These are phyloP conservation scores for Agelastica alni DNA, from an alignment of 2,888 invertebrate species.

Conservation along the genomic window DNA sequence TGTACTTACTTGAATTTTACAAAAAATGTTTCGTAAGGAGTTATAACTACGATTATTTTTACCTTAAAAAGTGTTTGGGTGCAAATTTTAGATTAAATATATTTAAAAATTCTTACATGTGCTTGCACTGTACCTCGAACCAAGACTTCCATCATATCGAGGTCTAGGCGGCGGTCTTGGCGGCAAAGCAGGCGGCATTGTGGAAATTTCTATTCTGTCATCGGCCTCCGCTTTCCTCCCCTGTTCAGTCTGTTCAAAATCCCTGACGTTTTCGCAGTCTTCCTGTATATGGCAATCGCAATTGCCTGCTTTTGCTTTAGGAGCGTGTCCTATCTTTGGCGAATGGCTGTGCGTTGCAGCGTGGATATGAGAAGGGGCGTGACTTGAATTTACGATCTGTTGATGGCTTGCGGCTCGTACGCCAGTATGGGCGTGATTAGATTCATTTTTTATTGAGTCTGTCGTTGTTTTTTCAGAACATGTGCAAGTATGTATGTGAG, in stretches of 20 bases:
- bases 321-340: constrained; percentile 39
- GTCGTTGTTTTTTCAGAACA: constrained; percentile 46
- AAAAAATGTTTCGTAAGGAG: too few relatives aligned
- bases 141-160: constrained; percentile 50
- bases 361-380: constrained; percentile 42
- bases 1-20: too few relatives aligned
- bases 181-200: constrained; percentile 57
- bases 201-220: constrained; percentile 56
- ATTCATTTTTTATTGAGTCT: constrained; percentile 47
- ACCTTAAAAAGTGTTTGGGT: not conserved
- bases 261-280: constrained; percentile 41
- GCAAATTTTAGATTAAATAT: not conserved
- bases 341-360: constrained; percentile 44
- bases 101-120: constrained; percentile 43
- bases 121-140: constrained; percentile 46
- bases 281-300: constrained; percentile 54
- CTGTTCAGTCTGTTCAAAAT: constrained; percentile 39
- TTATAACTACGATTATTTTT: too few relatives aligned
- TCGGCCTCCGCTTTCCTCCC: constrained; percentile 52
- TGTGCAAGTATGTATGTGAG: constrained; percentile 45
- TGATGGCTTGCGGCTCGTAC: constrained; percentile 33
- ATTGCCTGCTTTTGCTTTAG: constrained; percentile 27
- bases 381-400: constrained; percentile 39
- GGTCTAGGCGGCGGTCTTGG: constrained; percentile 58
- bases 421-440: constrained; percentile 30